Percentiles rank a stretch among this genome's conserved stretches.
These are phyloP conservation scores for Pectinophora gossypiella DNA, from an alignment of 1,140 invertebrate species.

Conservation along the genomic window DNA sequence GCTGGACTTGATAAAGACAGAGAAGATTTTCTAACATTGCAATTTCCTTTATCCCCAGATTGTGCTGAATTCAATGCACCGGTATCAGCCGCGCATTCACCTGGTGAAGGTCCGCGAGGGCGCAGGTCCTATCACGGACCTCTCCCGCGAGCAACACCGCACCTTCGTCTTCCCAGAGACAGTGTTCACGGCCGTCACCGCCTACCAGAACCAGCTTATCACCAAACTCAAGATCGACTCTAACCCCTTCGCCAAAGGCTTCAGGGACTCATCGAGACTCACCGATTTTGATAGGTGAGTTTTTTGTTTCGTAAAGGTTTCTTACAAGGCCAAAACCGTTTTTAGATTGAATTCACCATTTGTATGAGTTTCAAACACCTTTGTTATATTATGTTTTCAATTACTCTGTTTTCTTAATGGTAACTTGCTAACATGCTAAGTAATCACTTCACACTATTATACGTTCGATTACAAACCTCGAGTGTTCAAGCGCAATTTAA, in stretches of 20 bases:
- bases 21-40: too few relatives aligned
- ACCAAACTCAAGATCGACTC: slow-evolving; percentile 97
- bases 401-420: too few relatives aligned
- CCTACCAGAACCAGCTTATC: slow-evolving; percentile 98
- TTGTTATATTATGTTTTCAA: too few relatives aligned
- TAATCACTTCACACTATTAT: too few relatives aligned
- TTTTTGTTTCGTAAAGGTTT: too few relatives aligned
- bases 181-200: slow-evolving; percentile 98
- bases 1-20: too few relatives aligned
- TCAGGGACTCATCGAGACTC: slow-evolving; percentile 93
- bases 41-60: slow-evolving; percentile 84
- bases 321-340: too few relatives aligned
- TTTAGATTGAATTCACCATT: too few relatives aligned
- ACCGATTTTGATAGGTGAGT: slow-evolving; percentile 90
- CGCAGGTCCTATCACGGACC: slow-evolving; percentile 83
- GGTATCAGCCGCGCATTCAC: slow-evolving; percentile 97
- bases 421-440: too few relatives aligned
- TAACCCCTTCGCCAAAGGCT: slow-evolving; percentile 96
- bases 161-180: slow-evolving; percentile 97
- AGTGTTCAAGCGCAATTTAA: too few relatives aligned
- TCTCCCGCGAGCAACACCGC: slow-evolving; percentile 85
- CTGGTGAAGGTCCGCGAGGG: slow-evolving; percentile 80
- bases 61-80: slow-evolving; percentile 98
- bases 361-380: too few relatives aligned
- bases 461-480: too few relatives aligned